Evolutionary conservation across 2,797 vertebrate species (phyloP), one percentile per base, ranked within the genome.

Genomic region (Sebastes steindachneri): DNA sequence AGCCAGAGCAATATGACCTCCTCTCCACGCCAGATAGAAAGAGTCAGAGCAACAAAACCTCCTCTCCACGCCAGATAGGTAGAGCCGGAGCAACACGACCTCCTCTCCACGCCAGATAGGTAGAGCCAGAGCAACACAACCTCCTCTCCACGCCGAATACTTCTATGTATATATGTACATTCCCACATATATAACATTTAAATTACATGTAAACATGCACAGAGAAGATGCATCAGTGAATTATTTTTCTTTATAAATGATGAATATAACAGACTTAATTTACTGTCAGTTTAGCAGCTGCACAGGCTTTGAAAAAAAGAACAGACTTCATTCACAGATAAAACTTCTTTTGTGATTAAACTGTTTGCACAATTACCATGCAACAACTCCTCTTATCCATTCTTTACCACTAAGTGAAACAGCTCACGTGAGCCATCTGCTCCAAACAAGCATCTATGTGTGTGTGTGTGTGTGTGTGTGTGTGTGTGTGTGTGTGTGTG

Each of bases 41-140:
- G 35, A 37, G 4, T 1, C 2, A 0, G 35, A 35, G 4, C 10
- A 35, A 35, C 10, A 35, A 0, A 0, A 35, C 10, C 1, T 35
- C 33, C 33, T 35, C 33, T 35, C 33, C 33, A 35, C 1, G 4
- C 33, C 4, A 35, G 33, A 0, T 35, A 35, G 4, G 0, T 35
- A 35, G 33, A 11, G 10, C 33, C 33, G 0, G 33, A 37, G 11
- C 35, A 37, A 37, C 4, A 37, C 0, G 0, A 12, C 11, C 11
- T 12, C 35, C 11, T 37, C 11, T 37, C 35, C 35, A 37, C 2
- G 2, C 11, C 11, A 37, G 35, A 5, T 37, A 37, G 11, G 0
- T 2, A 37, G 35, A 12, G 35, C 0, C 35, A 2, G 35, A 37
- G 35, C 35, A 37, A 37, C 35, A 37, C 0, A 0, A 37, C 12